These are phyloP conservation scores for Helicolenus hilgendorfi DNA, from an alignment of 2,797 vertebrate species.

Conservation along the genomic window DNA sequence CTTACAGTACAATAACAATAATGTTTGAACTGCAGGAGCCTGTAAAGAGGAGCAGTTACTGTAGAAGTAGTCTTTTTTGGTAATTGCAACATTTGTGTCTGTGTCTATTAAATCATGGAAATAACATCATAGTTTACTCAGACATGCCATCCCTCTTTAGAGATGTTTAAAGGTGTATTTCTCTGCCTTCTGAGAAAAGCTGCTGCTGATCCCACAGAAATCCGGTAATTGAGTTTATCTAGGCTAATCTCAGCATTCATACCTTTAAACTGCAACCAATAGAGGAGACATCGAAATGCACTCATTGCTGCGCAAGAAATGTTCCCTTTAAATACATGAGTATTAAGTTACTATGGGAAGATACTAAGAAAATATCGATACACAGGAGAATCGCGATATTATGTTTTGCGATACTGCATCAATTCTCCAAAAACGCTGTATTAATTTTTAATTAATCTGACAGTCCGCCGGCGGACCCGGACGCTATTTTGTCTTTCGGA, in stretches of 20 bases:
- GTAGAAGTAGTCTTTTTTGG: not conserved
- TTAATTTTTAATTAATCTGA: no score
- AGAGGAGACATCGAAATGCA: not conserved
- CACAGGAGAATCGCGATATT: no score
- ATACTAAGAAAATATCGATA: no score
- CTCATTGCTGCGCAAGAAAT: not conserved
- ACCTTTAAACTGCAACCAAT: not conserved
- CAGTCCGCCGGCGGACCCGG: no score
- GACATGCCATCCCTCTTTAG: not conserved
- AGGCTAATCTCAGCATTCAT: conserved; percentile 32
- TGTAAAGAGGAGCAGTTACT: not conserved
- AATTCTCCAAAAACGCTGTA: no score
- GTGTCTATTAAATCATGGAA: conserved; percentile 14
- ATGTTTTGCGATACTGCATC: no score
- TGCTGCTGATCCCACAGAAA: conserved; percentile 25
- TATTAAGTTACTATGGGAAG: not conserved
- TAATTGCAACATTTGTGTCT: not conserved
- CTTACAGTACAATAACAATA: not conserved
- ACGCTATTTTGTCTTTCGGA: no score
- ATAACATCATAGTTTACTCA: conserved; percentile 1
- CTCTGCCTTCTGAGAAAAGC: not conserved
- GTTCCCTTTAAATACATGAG: not conserved
- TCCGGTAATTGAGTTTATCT: conserved; percentile 32
- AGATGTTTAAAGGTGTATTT: conserved; percentile 8
- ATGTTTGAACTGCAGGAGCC: not conserved